Evolutionary conservation across 2,113 vertebrate genomes (phyloP), one percentile per base, ranked within the genome.

Genomic region (Centropus bengalensis): DNA sequence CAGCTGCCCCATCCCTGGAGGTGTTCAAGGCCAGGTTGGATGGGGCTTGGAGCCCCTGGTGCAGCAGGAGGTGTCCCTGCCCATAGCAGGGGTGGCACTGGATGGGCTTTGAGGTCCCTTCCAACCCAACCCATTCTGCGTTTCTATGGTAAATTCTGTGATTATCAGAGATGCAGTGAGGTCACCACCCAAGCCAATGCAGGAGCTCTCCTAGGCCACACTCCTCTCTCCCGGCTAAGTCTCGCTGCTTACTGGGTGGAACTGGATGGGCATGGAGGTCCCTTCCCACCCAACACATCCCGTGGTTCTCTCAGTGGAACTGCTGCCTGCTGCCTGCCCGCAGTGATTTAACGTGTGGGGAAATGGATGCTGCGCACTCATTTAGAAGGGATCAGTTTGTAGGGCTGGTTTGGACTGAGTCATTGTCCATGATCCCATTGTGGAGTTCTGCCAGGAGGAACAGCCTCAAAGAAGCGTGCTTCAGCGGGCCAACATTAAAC

Each of bases 341-440:
- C 28, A 2, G 5, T 17, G 3, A 19, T 8, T 30, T 2, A 2
- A 0, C 0, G 3, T 8, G 18, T 44, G 0, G 14, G 26, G 49
- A 14, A 20, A 7, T 0, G 33, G 64, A 10, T 47, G 51, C 30
- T 21, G 33, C 6, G 12, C 1, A 0, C 14, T 47, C 7, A 0
- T 9, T 9, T 13, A 33, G 45, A 28, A 19, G 24, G 3, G 38
- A 13, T 40, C 5, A 40, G 26, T 69, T 71, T 28, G 3, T 2
- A 1, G 2, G 36, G 21, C 15, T 17, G 38, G 6, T 20, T 45
- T 51, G 81, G 73, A 5, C 10, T 6, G 14, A 21, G 52, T 5
- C 13, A 22, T 0, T 71, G 0, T 5, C 59, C 42, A 1, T 0
- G 13, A 22, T 17, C 49, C 55, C 45, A 33, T 0, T 3, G 33